phyloP scores from a whole-genome alignment of 2,113 vertebrate species.

The Coptodon bakossiorum region DNA sequence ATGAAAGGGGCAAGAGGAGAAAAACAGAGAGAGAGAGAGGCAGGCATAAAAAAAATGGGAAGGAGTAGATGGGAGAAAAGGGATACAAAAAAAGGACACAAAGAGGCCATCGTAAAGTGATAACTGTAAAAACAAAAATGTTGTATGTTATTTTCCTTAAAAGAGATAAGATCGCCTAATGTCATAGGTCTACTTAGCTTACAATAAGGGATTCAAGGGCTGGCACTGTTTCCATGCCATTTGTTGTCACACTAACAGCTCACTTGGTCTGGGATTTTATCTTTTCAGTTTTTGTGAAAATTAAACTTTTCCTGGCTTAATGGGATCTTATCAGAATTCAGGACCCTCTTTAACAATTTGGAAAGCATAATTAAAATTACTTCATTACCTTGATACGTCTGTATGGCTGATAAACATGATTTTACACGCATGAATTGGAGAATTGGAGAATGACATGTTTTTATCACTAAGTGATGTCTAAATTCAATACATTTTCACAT shows the following conservation, averaged over 20 bases:
- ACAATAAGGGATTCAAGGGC: background rate
- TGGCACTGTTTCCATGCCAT: background rate
- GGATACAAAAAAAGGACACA: slow-evolving; percentile 14
- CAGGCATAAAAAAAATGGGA: slow-evolving; percentile 13
- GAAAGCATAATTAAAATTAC: background rate
- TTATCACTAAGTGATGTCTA: background rate
- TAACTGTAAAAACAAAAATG: slow-evolving; percentile 17
- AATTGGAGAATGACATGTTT: background rate
- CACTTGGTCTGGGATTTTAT: background rate
- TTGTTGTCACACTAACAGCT: background rate
- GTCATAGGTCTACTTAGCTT: background rate
- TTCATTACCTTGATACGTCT: background rate
- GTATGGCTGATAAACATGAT: background rate
- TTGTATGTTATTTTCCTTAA: slow-evolving; percentile 5
- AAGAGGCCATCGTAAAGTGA: background rate
- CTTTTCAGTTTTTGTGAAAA: background rate
- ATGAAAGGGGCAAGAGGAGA: slow-evolving; percentile 24
- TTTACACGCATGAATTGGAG: background rate
- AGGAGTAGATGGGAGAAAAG: slow-evolving; percentile 18
- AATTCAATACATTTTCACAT: background rate
- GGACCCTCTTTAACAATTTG: fast-evolving
- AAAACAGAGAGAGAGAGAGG: slow-evolving; percentile 14
- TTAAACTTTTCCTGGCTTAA: background rate
- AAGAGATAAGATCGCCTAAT: background rate
- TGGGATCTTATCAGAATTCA: background rate